These are phyloP conservation scores for Trichogramma pretiosum DNA, from an alignment of 1,140 invertebrate genomes.

Conservation along the genomic window DNA sequence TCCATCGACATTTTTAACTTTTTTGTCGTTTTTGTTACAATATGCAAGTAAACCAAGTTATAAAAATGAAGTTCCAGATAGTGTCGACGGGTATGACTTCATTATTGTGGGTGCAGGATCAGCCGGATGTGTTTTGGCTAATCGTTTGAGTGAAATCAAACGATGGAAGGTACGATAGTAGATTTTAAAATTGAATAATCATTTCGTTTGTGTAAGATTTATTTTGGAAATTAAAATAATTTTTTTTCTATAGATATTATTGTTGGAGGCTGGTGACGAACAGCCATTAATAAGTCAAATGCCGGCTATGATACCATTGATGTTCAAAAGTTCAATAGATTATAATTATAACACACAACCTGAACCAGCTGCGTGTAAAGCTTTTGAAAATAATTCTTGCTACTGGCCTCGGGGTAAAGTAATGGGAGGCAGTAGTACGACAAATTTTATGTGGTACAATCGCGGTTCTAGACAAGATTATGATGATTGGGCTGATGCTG, in stretches of 20 bases:
- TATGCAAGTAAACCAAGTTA: not conserved
- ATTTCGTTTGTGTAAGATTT: not conserved
- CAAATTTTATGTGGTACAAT: slow-evolving; percentile 60
- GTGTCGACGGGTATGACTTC: slow-evolving; percentile 2
- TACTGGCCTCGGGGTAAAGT: slow-evolving; percentile 43
- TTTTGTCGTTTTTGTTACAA: not conserved
- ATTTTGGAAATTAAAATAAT: not conserved
- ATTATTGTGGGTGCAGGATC: slow-evolving; percentile 7
- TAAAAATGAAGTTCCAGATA: not conserved
- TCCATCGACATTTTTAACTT: not conserved
- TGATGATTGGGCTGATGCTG: slow-evolving; percentile 53
- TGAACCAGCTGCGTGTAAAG: slow-evolving; percentile 42
- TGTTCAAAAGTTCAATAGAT: slow-evolving; percentile 33
- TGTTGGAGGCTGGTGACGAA: slow-evolving; percentile 44
- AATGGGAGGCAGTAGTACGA: slow-evolving; percentile 51
- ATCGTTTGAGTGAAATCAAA: slow-evolving; percentile 7
- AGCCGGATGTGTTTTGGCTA: slow-evolving; percentile 6
- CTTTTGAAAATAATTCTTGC: slow-evolving; percentile 32
- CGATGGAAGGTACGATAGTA: slow-evolving; percentile 9
- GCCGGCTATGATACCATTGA: slow-evolving; percentile 18
- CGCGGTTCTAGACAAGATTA: slow-evolving; percentile 57
- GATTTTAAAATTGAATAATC: not conserved
- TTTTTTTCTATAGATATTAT: slow-evolving; percentile 30
- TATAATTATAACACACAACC: slow-evolving; percentile 47
- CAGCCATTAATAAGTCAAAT: slow-evolving; percentile 25